Conservation (phyloP, 1,140 invertebrate genomes). For the Colletes gigas region DNA sequence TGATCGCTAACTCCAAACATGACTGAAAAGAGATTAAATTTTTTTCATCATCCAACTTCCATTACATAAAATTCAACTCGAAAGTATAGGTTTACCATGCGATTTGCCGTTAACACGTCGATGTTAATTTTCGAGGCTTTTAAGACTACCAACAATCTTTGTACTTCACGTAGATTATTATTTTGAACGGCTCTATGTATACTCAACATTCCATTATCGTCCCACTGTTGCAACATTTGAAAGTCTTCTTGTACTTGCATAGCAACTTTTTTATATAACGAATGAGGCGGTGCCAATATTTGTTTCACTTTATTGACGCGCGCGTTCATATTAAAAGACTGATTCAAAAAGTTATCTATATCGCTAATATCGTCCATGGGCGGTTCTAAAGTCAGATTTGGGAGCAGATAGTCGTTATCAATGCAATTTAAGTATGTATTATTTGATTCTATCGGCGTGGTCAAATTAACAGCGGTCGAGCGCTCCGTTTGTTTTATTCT, state of each 20-base stretch:
- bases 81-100: slow-evolving; percentile 54
- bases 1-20: slow-evolving; percentile 69
- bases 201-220: slow-evolving; percentile 66
- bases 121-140: slow-evolving; percentile 55
- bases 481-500: slow-evolving; percentile 41
- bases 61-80: slow-evolving; percentile 19
- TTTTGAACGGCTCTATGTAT: slow-evolving; percentile 70
- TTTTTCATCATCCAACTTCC: neutral
- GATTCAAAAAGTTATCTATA: slow-evolving; percentile 42
- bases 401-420: neutral
- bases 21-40: slow-evolving; percentile 60
- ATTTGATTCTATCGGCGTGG: neutral
- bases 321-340: slow-evolving; percentile 18
- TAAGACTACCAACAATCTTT: slow-evolving; percentile 64
- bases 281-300: slow-evolving; percentile 27
- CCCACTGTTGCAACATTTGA: slow-evolving; percentile 38
- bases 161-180: slow-evolving; percentile 51
- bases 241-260: slow-evolving; percentile 61
- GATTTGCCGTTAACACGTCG: slow-evolving; percentile 57
- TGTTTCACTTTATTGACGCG: slow-evolving; percentile 19
- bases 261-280: slow-evolving; percentile 38
- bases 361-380: neutral
- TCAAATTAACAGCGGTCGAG: neutral
- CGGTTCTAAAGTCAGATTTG: neutral
- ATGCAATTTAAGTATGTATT: neutral